Base-by-base conservation (phyloP, 2,113 vertebrate genomes). In the Mohoua ochrocephala region DNA sequence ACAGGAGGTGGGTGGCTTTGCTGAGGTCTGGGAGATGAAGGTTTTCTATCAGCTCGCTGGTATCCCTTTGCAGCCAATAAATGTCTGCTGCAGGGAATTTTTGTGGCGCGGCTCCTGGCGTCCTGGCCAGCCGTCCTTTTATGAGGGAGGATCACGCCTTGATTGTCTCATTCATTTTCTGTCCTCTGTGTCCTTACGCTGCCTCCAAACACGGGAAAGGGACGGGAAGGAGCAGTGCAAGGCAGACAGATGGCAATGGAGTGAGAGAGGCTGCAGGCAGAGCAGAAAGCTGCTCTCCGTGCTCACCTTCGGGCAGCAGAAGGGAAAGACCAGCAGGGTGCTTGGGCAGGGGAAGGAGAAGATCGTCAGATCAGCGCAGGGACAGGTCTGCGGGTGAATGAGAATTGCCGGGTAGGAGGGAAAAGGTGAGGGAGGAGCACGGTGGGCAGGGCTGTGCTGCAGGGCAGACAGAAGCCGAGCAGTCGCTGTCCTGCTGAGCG, bases 401-500 rank as follows among this genome's bases (percentile, higher is more conserved):
- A 35, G 75, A 75, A 56, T 26, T 50, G 59, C 45, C 35, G 54
- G 54, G 33, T 10, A 27, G 50, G 39, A 76, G 61, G 35, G 37
- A 18, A 31, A 17, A 49, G 56, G 54, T 49, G 75, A 87, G 42
- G 57, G 75, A 79, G 77, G 30, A 67, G 54, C 64, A 13, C 0
- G 0, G 41, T 14, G 53, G 41, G 30, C 45, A 77, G 24, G 11
- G 75, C n/a, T 50, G 75, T 19, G 67, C 75, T 35, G 30, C 68
- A 8, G 41, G 35, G 87, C 85, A 50, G 39, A 10, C 65, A 2
- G 11, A 63, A 81, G 81, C 33, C 1, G 1, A 41, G 70, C 3
- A 0, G 22, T 33, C 11, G 49, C 6, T 0, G 2, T 60, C 74
- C 74, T 42, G 64, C 68, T 23, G 18, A 21, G 47, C 0, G 0